Conservation (phyloP, 1,140 invertebrate species). For the Bathynomus jamesi region DNA sequence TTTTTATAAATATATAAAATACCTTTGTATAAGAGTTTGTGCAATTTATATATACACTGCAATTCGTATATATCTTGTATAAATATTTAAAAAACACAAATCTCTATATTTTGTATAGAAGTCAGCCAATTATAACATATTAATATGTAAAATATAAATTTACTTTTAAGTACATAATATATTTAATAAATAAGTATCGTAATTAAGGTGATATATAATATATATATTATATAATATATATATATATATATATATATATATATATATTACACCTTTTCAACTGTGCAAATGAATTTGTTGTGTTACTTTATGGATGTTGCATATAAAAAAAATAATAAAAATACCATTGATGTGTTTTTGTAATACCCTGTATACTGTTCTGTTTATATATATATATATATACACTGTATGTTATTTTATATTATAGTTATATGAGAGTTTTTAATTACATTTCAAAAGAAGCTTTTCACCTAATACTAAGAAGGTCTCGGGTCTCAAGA, state of each 20-base stretch:
- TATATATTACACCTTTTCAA: not conserved
- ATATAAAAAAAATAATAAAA: not conserved
- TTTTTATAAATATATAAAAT: not conserved
- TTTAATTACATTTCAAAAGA: not conserved
- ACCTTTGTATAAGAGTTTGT: too few relatives aligned
- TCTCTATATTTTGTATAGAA: too few relatives aligned
- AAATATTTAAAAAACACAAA: too few relatives aligned
- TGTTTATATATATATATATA: not conserved
- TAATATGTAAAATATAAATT: too few relatives aligned
- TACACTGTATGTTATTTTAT: not conserved
- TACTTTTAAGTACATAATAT: too few relatives aligned
- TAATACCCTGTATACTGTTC: not conserved
- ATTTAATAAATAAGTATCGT: too few relatives aligned
- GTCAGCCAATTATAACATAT: too few relatives aligned
- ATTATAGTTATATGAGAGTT: not conserved
- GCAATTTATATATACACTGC: too few relatives aligned
- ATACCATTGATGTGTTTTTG: not conserved
- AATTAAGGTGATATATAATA: too few relatives aligned
- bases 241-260: conserved; percentile 3
- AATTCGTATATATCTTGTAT: too few relatives aligned
- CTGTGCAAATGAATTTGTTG: not conserved
- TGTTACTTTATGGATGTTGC: not conserved
- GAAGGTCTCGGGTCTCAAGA: not conserved
- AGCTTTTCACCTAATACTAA: not conserved
- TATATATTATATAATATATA: too few relatives aligned